Base-by-base conservation (phyloP, 2,888 invertebrate genomes). In the Coenonympha arcania region DNA sequence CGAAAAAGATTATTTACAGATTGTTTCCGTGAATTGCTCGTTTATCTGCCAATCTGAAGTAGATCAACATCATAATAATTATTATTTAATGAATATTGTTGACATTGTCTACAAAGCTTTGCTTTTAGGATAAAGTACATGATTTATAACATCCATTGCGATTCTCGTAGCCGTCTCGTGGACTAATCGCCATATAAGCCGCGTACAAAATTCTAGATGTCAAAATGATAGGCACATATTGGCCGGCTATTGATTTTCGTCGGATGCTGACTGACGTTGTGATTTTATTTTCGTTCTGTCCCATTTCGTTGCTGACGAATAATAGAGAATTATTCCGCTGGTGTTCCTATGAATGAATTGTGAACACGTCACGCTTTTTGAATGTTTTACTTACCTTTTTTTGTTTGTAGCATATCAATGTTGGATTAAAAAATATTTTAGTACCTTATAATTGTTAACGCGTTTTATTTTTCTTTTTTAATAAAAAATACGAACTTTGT, bases 201-300 rank as follows among this genome's bases (percentile, higher is more conserved):
- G 60, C 61, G 66, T 63, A 66, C 67, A 71, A 74, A 77, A 77
- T 72, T 76, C 70, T 76, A 77, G 76, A 82, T 80, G 76, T 76
- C 74, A 76, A 80, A 81, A 80, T 81, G 78, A 84, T 79, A 71
- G 79, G 71, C 74, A 71, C 72, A 78, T 76, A 80, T 79, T 78
- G 75, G 71, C 59, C 59, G 61, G 66, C 65, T 79, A 82, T 83
- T 77, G 81, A 81, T 82, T 81, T 78, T 71, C 63, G 58, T 65
- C 66, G 65, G 72, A 68, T 69, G 69, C 60, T 68, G 66, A 69
- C 65, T 67, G 69, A 70, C 61, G 61, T 59, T 58, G 61, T 58
- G 61, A 64, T 65, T 71, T 66, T 69, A 69, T 71, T 68, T 65
- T 63, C 56, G 57, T 48, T 57, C 50, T 34, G 43, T 48, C 44